Evolutionary conservation across 2,888 invertebrate genomes (phyloP).

Genomic region (Schizotus pectinicornis): DNA sequence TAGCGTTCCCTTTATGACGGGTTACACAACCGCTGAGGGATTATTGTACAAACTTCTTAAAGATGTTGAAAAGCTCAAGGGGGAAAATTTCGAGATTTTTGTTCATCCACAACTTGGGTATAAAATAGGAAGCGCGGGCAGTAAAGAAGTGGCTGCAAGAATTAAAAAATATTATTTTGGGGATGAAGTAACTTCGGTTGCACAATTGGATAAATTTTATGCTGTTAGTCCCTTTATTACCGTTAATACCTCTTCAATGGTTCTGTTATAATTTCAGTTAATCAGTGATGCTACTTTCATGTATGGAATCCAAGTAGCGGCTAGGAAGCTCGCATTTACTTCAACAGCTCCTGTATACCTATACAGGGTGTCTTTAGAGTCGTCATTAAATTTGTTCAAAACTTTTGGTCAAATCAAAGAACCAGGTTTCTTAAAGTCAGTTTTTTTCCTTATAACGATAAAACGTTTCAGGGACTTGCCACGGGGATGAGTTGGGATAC

Average conservation of each 20-base stretch:
- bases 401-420: neutral
- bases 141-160: neutral
- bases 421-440: neutral
- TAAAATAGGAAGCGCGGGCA: neutral
- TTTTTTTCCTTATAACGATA: too few species aligned
- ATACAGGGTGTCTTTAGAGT: neutral
- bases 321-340: neutral
- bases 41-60: constrained; percentile 16
- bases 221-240: neutral
- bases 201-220: neutral
- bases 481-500: constrained; percentile 1
- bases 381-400: constrained; percentile 1
- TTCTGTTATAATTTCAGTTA: neutral
- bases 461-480: constrained; percentile 1
- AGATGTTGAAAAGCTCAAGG: neutral
- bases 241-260: neutral
- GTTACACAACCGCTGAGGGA: neutral
- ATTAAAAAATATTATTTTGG: neutral
- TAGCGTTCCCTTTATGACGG: constrained; percentile 4
- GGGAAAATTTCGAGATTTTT: constrained; percentile 20
- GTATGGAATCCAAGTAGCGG: neutral
- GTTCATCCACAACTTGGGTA: neutral
- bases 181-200: neutral
- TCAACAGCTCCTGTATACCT: neutral
- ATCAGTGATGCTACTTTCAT: neutral